Conservation (phyloP, 2,888 invertebrate genomes). For the Volucella bombylans region DNA sequence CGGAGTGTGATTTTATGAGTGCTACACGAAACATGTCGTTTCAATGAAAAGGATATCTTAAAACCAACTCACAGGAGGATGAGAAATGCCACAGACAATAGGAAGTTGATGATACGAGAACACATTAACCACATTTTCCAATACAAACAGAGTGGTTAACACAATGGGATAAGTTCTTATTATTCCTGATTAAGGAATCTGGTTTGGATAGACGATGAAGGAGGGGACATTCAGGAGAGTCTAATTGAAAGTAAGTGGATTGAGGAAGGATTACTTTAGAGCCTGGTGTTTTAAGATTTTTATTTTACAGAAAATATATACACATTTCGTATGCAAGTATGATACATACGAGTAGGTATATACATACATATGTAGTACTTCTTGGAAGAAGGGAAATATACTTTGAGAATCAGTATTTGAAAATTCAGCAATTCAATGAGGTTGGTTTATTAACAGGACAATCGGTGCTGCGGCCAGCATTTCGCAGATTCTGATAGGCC, state of each 20-base stretch:
- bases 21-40: constrained; percentile 53
- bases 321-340: too few species aligned
- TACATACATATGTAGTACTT: too few species aligned
- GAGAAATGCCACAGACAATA: constrained; percentile 60
- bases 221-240: neutral
- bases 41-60: constrained; percentile 72
- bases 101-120: constrained; percentile 65
- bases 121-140: constrained; percentile 67
- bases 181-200: constrained; percentile 11
- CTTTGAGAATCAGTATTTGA: too few species aligned
- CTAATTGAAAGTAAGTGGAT: neutral
- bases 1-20: constrained; percentile 70
- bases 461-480: too few species aligned
- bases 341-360: too few species aligned
- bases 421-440: too few species aligned
- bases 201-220: neutral
- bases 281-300: too few species aligned
- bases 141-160: constrained; percentile 32
- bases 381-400: too few species aligned
- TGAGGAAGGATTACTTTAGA: too few species aligned
- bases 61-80: constrained; percentile 40
- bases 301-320: too few species aligned
- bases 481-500: too few species aligned
- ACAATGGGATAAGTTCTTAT: constrained; percentile 45
- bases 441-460: too few species aligned